A percentile compares a stretch with the other conserved stretches of the same genome.
Conservation (phyloP, 2,797 vertebrate species). For the Pangasius macronema region DNA sequence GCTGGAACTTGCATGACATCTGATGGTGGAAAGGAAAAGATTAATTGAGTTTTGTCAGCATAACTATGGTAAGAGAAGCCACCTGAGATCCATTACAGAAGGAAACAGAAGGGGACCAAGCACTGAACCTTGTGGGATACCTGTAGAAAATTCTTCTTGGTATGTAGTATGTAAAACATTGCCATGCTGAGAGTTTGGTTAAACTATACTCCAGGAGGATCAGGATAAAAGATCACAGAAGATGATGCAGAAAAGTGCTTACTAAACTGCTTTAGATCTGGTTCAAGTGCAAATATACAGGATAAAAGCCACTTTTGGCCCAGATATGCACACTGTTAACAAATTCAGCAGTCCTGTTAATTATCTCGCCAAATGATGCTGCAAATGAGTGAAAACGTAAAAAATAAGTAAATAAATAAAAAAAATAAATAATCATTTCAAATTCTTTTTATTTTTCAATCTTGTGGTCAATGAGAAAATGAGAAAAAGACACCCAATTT, state of each 20-base stretch:
- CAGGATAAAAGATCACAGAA: not conserved
- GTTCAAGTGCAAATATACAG: not conserved
- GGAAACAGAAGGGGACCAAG: not conserved
- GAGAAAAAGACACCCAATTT: not conserved
- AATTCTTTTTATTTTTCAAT: no score
- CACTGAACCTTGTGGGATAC: not conserved
- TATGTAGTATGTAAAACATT: not conserved
- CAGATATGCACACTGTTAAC: not conserved
- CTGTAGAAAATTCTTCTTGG: not conserved
- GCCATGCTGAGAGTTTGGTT: not conserved
- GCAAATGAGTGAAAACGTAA: not conserved
- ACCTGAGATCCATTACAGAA: not conserved
- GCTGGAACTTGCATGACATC: not conserved
- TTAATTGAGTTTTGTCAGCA: not conserved
- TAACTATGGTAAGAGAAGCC: not conserved
- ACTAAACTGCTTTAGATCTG: not conserved
- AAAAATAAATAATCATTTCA: no score
- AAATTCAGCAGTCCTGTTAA: not conserved
- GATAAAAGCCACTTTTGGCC: not conserved
- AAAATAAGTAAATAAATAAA: not conserved
- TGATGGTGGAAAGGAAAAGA: not conserved
- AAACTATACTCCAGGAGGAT: not conserved
- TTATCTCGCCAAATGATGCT: not conserved
- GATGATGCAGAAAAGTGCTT: not conserved
- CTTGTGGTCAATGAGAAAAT: not conserved